These are phyloP conservation scores for Indicator maculatus DNA, from an alignment of 2,113 vertebrate genomes.

Conservation along the genomic window DNA sequence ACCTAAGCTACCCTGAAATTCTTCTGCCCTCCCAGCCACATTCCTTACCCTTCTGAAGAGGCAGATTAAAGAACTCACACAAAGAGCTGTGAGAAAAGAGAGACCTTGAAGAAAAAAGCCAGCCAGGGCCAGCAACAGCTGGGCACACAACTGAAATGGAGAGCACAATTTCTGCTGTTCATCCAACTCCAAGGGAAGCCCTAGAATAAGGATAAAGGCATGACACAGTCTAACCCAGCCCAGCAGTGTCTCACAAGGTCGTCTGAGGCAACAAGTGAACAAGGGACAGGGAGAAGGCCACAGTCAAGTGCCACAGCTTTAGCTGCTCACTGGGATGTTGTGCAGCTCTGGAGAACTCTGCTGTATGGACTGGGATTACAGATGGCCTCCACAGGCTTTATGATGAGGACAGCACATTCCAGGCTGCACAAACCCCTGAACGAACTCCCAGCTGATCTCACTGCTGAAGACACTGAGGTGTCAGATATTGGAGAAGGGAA, in stretches of 20 bases:
- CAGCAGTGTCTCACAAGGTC: background rate
- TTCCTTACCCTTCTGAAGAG: background rate
- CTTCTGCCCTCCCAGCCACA: background rate
- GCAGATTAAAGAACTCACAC: background rate
- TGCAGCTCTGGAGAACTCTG: background rate
- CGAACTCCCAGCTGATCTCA: background rate
- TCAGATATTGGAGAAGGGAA: background rate
- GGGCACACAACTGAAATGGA: background rate
- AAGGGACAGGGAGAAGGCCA: background rate
- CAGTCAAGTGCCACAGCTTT: background rate
- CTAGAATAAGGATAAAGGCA: background rate
- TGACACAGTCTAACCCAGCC: background rate
- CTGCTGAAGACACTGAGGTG: background rate
- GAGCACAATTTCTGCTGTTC: background rate
- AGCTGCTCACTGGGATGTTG: background rate
- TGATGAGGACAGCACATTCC: background rate
- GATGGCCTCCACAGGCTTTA: background rate
- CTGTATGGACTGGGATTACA: fast-evolving
- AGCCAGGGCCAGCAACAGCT: background rate
- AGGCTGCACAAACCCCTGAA: background rate
- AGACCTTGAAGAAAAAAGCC: background rate
- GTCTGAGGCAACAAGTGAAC: background rate
- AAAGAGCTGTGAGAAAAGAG: background rate
- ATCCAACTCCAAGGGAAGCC: background rate
- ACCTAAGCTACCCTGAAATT: background rate